Evolutionary conservation across 30 jellyfish, hydroid and myxozoan species (phyloP).

Genomic region (Aurelia sp.): DNA sequence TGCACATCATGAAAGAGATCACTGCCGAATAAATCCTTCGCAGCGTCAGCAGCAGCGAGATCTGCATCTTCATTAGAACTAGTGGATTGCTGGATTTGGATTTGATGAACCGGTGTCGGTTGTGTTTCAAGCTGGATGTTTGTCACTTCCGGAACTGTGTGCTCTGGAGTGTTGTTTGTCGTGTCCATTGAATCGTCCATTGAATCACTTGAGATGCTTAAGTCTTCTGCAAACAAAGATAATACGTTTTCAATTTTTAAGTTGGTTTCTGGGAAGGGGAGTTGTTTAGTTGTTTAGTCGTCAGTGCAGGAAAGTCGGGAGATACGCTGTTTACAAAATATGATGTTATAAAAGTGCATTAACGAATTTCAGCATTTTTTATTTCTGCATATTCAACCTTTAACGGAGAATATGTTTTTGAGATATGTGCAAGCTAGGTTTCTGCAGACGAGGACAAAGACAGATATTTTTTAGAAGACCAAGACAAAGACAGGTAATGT

Average conservation of each 20-base stretch:
- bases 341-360: too few relatives aligned
- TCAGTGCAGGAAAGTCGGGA: too few relatives aligned
- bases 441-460: too few relatives aligned
- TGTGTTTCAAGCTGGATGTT: constrained; percentile 65
- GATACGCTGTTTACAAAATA: too few relatives aligned
- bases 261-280: too few relatives aligned
- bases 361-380: too few relatives aligned
- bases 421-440: too few relatives aligned
- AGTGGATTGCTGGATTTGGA: constrained; percentile 31
- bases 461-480: too few relatives aligned
- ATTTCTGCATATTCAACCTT: too few relatives aligned
- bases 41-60: constrained; percentile 96
- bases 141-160: constrained; percentile 93
- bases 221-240: constrained; percentile 76
- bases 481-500: too few relatives aligned
- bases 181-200: constrained; percentile 98
- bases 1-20: constrained; percentile 93
- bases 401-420: too few relatives aligned
- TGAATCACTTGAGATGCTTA: constrained; percentile 91
- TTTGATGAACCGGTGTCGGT: constrained; percentile 43
- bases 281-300: too few relatives aligned
- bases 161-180: constrained; percentile 91
- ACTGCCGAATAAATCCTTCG: constrained; percentile 95
- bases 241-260: neutral
- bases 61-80: constrained; percentile 73